These are phyloP conservation scores for Watsonalla cultraria DNA, from an alignment of 2,888 invertebrate species.

Conservation along the genomic window DNA sequence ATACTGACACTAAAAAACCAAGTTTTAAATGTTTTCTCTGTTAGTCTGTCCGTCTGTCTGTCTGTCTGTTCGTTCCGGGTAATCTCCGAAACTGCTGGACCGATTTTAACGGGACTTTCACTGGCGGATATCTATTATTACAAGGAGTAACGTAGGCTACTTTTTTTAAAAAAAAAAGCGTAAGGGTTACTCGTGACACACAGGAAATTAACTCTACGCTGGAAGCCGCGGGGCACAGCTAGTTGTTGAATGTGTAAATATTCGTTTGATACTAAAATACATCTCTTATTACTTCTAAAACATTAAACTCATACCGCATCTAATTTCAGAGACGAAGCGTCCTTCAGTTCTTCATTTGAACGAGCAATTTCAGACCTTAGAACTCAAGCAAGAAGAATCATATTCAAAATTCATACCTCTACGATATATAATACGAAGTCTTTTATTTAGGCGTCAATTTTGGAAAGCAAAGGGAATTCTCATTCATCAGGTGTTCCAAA, in stretches of 20 bases:
- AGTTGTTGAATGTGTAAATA: neutral
- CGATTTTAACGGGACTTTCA: no score
- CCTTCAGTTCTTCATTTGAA: neutral
- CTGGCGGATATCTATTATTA: no score
- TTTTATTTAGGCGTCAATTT: neutral
- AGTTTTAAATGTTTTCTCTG: no score
- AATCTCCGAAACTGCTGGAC: no score
- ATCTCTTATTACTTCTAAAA: constrained; percentile 1
- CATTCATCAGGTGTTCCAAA: constrained; percentile 1
- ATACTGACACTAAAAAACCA: no score
- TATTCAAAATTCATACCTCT: neutral
- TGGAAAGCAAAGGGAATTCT: neutral
- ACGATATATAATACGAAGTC: neutral
- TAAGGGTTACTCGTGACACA: no score
- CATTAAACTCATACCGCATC: neutral
- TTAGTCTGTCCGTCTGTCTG: no score
- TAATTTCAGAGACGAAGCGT: neutral
- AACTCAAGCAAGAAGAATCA: neutral
- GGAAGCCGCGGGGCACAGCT: neutral
- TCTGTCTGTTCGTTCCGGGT: no score
- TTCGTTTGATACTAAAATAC: neutral
- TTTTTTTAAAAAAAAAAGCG: no score
- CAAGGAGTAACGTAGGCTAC: no score
- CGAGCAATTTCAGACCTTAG: neutral
- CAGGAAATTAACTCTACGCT: no score